Conservation (phyloP, 2,888 invertebrate genomes). For the Drosophila nigricruria region DNA sequence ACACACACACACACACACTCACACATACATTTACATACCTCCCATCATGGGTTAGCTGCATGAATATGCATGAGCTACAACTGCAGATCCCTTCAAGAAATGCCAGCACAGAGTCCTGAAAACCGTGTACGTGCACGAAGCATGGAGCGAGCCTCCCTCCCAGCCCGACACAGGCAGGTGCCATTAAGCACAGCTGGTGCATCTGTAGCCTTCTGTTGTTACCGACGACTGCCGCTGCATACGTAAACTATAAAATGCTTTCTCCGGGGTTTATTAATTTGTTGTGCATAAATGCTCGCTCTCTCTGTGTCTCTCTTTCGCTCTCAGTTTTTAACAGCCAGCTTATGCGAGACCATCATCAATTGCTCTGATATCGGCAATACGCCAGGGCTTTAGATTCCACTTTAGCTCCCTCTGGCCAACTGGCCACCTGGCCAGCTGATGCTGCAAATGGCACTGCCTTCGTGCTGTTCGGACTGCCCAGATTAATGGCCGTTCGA, state of each 20-base stretch:
- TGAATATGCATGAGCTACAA: constrained; percentile 54
- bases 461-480: constrained; percentile 1
- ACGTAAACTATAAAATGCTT: constrained; percentile 47
- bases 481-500: constrained; percentile 58
- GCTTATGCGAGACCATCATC: constrained; percentile 48
- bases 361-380: constrained; percentile 57
- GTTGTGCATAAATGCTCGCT: constrained; percentile 46
- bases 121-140: constrained; percentile 29
- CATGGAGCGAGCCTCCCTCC: neutral
- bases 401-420: neutral
- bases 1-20: constrained; percentile 2
- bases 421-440: constrained; percentile 19
- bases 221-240: constrained; percentile 41
- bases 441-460: constrained; percentile 32
- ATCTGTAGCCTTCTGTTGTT: constrained; percentile 32
- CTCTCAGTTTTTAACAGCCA: constrained; percentile 26
- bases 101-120: constrained; percentile 30
- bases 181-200: constrained; percentile 56
- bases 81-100: constrained; percentile 57
- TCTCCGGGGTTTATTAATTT: constrained; percentile 61
- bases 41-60: constrained; percentile 15
- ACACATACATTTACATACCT: too few relatives aligned
- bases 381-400: constrained; percentile 15
- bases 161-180: constrained; percentile 29
- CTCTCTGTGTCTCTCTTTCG: neutral